Evolutionary conservation across 2,888 invertebrate genomes (phyloP).

Genomic region (Lomographa bimaculata): DNA sequence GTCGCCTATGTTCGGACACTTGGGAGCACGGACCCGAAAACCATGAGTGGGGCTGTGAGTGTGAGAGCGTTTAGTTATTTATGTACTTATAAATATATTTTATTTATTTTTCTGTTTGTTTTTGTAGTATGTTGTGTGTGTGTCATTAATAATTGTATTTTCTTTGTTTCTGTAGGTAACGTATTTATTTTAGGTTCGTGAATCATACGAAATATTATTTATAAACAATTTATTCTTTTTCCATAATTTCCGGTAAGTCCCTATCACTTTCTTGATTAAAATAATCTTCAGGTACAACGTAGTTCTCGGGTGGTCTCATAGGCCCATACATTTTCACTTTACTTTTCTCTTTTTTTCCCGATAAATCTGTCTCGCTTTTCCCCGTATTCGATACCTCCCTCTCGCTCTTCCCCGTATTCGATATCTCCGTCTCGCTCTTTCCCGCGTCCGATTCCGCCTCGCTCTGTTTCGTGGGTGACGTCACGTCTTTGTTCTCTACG

Average conservation of each 20-base stretch:
- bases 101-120: too few species aligned
- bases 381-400: conserved; percentile 1
- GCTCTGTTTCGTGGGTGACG: conserved; percentile 7
- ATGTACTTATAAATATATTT: too few species aligned
- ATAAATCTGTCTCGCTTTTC: conserved; percentile 8
- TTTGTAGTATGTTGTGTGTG: too few species aligned
- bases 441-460: not conserved
- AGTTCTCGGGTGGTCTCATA: conserved; percentile 75
- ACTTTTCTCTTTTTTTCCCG: conserved; percentile 6
- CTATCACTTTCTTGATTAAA: conserved; percentile 70
- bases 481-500: conserved; percentile 2
- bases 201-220: too few species aligned
- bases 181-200: too few species aligned
- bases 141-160: too few species aligned
- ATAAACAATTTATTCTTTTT: conserved; percentile 46
- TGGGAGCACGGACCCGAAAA: too few species aligned
- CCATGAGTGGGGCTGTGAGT: too few species aligned
- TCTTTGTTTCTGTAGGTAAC: too few species aligned
- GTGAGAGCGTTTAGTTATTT: too few species aligned
- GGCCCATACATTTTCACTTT: conserved; percentile 63
- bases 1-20: too few species aligned
- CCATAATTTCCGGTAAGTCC: conserved; percentile 73
- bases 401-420: conserved; percentile 18
- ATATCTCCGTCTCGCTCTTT: conserved; percentile 17
- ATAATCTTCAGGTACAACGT: conserved; percentile 72